Percentiles rank a stretch among this genome's conserved stretches.
Conservation (phyloP, 2,113 vertebrate species). For the Callithrix jacchus region DNA sequence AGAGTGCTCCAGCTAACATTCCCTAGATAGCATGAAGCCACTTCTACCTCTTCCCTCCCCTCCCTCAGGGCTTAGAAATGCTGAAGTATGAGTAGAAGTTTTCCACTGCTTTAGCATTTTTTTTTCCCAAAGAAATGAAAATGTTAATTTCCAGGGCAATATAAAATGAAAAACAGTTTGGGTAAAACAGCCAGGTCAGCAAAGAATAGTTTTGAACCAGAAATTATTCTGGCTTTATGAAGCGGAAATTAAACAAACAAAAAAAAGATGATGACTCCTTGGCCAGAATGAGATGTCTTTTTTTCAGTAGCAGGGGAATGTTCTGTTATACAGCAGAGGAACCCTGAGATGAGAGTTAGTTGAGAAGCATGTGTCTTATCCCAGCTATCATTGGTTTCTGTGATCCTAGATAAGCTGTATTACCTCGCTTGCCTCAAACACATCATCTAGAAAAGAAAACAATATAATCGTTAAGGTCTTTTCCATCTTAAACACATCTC, state of each 20-base stretch:
- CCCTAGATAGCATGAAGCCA: background rate
- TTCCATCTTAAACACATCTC: background rate
- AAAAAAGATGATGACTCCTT: background rate
- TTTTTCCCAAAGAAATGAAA: background rate
- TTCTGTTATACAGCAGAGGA: background rate
- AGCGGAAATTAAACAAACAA: background rate
- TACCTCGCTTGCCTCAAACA: background rate
- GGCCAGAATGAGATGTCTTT: background rate
- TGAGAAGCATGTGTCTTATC: background rate
- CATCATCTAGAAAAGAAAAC: background rate
- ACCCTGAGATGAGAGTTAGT: background rate
- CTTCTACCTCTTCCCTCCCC: background rate
- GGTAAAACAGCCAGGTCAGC: background rate
- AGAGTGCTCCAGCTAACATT: background rate
- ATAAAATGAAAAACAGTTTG: background rate
- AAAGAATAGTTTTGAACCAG: background rate
- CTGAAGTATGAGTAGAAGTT: background rate
- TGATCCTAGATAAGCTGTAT: background rate
- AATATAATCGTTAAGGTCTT: background rate
- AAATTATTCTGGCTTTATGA: conserved; percentile 16
- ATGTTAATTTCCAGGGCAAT: background rate
- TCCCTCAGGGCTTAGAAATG: background rate
- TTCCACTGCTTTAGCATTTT: background rate
- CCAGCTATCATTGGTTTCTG: background rate
- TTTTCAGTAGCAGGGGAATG: background rate